Base-by-base conservation (phyloP, 2,113 vertebrate genomes). In the Craseonycteris thonglongyai region DNA sequence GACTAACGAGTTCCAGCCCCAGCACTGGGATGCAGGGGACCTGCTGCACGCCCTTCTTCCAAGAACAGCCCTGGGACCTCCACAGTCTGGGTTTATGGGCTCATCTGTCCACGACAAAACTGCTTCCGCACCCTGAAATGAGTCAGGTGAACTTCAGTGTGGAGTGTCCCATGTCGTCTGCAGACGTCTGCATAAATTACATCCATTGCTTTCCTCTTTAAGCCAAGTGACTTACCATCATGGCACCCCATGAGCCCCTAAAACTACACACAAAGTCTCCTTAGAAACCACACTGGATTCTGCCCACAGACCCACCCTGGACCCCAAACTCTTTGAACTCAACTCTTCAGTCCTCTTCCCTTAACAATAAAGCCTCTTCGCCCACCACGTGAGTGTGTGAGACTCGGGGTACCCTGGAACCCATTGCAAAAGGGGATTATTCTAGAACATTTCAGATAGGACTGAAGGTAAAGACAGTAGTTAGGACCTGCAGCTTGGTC, bases 1-100 rank as follows among this genome's bases (percentile, higher is more conserved):
- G 5, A n/a, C 63, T 11, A 5, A 24, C 28, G 5, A 9, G 45
- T 28, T 68, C 51, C 59, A 33, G 79, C 22, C 47, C 12, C 6
- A 2, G 28, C 13, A 1, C 13, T 4, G 18, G 33, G 0, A 7
- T 24, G 0, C 2, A 13, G 26, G 35, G 54, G 6, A 28, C 72
- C 59, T 38, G 5, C 13, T 2, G 22, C 14, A 40, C 58, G 8
- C 79, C 56, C 19, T 5, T 72, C 45, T 2, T 22, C 38, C 45
- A 47, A 33, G 22, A 45, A 26, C 22, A 38, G 28, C 49, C 7
- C 15, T 4, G 38, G 18, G 19, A 24, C 54, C 5, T 21, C 75
- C 76, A 19, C 4, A 3, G 22, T 7, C 69, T 14, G 30, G 0
- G 30, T 40, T 14, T 24, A 3, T 8, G 33, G 68, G 21, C 42